phyloP scores from a whole-genome alignment of 2,797 vertebrate genomes.

The Chiloscyllium punctatum region DNA sequence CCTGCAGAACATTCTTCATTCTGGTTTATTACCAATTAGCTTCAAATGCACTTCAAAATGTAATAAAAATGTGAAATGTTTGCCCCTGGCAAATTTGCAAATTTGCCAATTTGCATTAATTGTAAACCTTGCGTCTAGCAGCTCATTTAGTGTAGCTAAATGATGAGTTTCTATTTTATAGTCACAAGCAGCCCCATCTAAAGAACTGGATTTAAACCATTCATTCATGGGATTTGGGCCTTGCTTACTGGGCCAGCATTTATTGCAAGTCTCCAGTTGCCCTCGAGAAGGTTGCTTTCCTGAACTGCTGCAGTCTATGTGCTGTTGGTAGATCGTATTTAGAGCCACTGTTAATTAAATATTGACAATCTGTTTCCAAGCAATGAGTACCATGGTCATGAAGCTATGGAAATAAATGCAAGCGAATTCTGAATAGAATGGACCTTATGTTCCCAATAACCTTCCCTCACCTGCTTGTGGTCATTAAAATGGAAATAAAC shows the following conservation, averaged over 20 bases:
- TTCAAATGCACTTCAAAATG: slow-evolving; percentile 43
- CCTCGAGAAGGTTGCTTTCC: no score
- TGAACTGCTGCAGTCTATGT: no score
- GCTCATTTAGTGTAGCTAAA: no score
- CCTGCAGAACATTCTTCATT: background rate
- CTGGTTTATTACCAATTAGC: slow-evolving; percentile 28
- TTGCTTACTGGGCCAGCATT: no score
- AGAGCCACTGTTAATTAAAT: no score
- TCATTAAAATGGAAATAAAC: background rate
- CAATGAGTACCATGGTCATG: no score
- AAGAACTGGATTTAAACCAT: background rate
- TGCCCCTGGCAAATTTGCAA: background rate
- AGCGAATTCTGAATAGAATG: background rate
- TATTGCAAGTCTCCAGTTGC: no score
- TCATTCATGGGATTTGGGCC: no score
- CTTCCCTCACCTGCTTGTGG: background rate
- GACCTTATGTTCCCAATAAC: background rate
- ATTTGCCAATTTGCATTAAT: no score
- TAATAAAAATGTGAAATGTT: slow-evolving; percentile 54
- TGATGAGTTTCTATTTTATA: background rate
- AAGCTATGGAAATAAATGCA: background rate
- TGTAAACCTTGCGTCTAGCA: background rate
- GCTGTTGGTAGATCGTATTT: no score
- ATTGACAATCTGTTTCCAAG: no score
- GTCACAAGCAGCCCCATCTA: background rate